phyloP scores from a whole-genome alignment of 2,113 vertebrate genomes.

The Stigmatopora nigra region DNA sequence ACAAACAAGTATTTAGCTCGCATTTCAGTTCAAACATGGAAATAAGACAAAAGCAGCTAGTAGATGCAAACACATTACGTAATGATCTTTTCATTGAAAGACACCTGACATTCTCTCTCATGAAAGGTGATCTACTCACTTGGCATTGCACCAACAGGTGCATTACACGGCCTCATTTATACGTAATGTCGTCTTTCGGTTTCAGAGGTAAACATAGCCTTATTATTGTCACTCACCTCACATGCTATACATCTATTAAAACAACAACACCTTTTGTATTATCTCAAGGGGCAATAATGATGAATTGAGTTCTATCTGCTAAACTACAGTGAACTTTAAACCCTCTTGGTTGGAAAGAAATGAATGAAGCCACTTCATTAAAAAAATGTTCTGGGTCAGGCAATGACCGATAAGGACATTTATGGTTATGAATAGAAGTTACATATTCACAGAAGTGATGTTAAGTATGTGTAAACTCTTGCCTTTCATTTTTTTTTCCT shows the following conservation, averaged over 20 bases:
- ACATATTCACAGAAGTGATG: constrained; percentile 48
- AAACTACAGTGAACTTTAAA: constrained; percentile 37
- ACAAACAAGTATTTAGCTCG: not conserved
- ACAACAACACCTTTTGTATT: constrained; percentile 9
- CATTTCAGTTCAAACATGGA: constrained; percentile 13
- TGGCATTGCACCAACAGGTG: constrained; percentile 57
- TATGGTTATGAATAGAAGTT: constrained; percentile 21
- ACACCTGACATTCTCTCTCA: constrained; percentile 35
- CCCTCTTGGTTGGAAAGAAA: constrained; percentile 14
- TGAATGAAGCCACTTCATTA: constrained; percentile 19
- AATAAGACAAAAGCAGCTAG: constrained; percentile 14
- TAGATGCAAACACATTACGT: constrained; percentile 9
- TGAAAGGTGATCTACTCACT: constrained; percentile 53
- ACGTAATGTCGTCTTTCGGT: constrained; percentile 59
- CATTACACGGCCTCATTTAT: constrained; percentile 65
- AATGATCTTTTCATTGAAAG: constrained; percentile 33
- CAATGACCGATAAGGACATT: constrained; percentile 31
- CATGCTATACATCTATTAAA: constrained; percentile 15
- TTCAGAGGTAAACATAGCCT: constrained; percentile 62
- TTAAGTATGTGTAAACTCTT: constrained; percentile 2
- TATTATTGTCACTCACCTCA: constrained; percentile 56
- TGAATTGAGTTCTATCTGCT: constrained; percentile 5
- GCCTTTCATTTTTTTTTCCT: not conserved
- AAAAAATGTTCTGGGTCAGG: constrained; percentile 20
- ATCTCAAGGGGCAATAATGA: constrained; percentile 32